These are phyloP conservation scores for Hecatera dysodea DNA, from an alignment of 2,888 invertebrate species.

Conservation along the genomic window DNA sequence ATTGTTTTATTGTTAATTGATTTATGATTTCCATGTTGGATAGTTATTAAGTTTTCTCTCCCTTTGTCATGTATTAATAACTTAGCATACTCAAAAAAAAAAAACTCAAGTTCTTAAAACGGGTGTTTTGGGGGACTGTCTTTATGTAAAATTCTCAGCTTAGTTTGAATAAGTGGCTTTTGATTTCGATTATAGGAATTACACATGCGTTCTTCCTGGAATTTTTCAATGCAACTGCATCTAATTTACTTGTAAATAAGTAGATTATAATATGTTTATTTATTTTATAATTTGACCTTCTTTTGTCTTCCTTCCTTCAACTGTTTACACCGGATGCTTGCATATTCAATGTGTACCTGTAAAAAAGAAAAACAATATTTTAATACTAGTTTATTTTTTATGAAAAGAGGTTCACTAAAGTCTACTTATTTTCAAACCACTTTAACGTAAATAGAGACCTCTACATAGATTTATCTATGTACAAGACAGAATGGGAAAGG, in stretches of 20 bases:
- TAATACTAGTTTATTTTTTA: background rate
- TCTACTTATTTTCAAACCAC: no score
- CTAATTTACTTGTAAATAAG: slow-evolving; percentile 28
- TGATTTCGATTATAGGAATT: background rate
- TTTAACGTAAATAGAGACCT: background rate
- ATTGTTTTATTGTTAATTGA: no score
- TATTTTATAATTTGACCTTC: slow-evolving; percentile 32
- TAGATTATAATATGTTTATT: slow-evolving; percentile 19
- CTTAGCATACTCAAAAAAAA: no score
- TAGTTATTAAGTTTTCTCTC: no score
- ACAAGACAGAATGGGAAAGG: background rate
- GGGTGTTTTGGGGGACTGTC: no score
- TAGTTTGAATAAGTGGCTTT: no score
- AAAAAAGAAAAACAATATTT: slow-evolving; percentile 29
- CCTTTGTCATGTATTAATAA: no score
- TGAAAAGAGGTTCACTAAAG: no score
- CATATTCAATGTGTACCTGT: slow-evolving; percentile 30
- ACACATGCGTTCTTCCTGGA: background rate
- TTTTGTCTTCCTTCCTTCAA: slow-evolving; percentile 36
- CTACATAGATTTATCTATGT: background rate
- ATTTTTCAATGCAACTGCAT: slow-evolving; percentile 1
- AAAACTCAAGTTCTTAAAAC: no score
- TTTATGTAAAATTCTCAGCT: no score
- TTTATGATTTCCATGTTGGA: no score
- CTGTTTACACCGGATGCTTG: slow-evolving; percentile 14